Evolutionary conservation across 2,888 invertebrate genomes (phyloP).

Genomic region (Halocaridina rubra): DNA sequence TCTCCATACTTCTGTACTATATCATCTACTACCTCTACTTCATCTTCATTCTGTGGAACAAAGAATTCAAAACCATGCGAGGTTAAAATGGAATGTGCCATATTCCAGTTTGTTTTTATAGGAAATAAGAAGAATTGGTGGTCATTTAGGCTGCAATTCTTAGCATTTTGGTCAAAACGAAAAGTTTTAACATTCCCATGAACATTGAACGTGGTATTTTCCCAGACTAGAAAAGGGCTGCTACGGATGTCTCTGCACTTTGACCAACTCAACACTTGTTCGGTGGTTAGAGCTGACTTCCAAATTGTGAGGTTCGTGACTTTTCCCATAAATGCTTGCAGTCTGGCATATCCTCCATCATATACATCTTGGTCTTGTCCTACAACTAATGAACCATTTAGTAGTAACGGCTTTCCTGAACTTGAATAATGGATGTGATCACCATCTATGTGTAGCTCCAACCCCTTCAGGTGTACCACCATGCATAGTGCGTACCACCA

Average conservation of each 20-base stretch:
- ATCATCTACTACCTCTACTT: not conserved
- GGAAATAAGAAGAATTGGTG: not conserved
- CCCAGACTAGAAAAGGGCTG: not conserved
- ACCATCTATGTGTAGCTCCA: not conserved
- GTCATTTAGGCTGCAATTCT: not conserved
- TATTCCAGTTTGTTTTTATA: not conserved
- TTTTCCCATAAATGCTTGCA: not conserved
- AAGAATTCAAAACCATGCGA: not conserved
- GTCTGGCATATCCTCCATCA: not conserved
- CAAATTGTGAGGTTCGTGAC: not conserved
- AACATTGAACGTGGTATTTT: not conserved
- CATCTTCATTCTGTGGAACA: not conserved
- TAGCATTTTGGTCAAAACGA: not conserved
- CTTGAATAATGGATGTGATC: not conserved
- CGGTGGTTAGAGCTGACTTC: not conserved
- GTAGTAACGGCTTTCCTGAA: not conserved
- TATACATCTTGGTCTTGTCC: slow-evolving; percentile 10
- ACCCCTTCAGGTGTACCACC: not conserved
- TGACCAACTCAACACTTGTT: not conserved
- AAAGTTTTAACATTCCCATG: not conserved
- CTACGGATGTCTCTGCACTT: not conserved
- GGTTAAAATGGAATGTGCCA: not conserved
- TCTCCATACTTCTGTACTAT: not conserved
- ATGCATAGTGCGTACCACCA: slow-evolving; percentile 4
- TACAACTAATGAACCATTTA: not conserved